A percentile compares a stretch with the other conserved stretches of the same genome.
These are phyloP conservation scores for Mastigias papua DNA, from an alignment of 30 jellyfish, hydroid and myxozoan genomes.

Conservation along the genomic window DNA sequence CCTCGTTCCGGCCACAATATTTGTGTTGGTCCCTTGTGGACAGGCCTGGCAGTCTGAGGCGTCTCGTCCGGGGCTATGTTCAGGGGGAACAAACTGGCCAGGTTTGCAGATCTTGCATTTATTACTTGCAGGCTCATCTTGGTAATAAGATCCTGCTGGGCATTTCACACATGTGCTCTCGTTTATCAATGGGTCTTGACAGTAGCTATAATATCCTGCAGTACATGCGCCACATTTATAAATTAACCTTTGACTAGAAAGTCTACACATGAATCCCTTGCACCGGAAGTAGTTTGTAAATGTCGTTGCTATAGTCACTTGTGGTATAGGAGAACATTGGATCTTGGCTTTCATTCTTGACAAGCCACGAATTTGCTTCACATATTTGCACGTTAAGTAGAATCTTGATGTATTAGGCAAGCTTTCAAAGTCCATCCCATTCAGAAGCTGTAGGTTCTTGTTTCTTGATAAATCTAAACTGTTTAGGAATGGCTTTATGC, in stretches of 20 bases:
- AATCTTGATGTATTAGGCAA: constrained; percentile 19
- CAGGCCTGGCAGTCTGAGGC: constrained; percentile 66
- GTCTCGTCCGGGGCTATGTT: constrained; percentile 38
- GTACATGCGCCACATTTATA: constrained; percentile 55
- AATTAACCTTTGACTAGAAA: constrained; percentile 14
- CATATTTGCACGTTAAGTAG: constrained; percentile 17
- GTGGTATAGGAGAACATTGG: constrained; percentile 55
- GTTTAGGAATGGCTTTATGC: constrained; percentile 10
- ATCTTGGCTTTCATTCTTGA: constrained; percentile 21
- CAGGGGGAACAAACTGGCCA: constrained; percentile 68
- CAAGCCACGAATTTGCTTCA: constrained; percentile 1
- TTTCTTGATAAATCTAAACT: constrained; percentile 16
- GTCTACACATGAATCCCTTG: too few species aligned
- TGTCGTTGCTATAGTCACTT: too few species aligned
- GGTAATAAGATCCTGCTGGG: constrained; percentile 68
- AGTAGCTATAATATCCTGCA: constrained; percentile 3
- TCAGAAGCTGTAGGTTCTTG: constrained; percentile 7
- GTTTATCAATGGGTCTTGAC: background rate
- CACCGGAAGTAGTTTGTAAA: too few species aligned
- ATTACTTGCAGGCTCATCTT: constrained; percentile 43
- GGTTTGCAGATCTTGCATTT: constrained; percentile 46
- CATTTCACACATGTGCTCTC: constrained; percentile 40
- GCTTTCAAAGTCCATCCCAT: background rate
- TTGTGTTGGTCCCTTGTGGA: constrained; percentile 64
- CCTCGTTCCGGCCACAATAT: constrained; percentile 33